These are phyloP conservation scores for Pagrus major DNA, from an alignment of 2,113 vertebrate genomes.

Conservation along the genomic window DNA sequence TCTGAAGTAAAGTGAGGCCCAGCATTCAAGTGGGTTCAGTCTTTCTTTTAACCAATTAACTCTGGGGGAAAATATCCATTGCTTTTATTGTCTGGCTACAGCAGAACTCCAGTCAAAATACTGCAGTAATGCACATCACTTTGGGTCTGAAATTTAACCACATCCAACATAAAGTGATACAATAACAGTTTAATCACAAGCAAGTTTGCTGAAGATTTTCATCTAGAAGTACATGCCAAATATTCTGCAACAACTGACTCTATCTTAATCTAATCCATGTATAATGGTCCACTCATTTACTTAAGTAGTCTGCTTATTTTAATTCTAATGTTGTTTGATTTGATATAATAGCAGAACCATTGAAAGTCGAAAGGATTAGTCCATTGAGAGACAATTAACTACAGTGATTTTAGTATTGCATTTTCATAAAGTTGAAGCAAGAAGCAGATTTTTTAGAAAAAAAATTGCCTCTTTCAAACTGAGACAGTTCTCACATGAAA, in stretches of 20 bases:
- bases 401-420: neutral
- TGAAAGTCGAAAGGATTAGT: neutral
- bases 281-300: neutral
- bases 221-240: neutral
- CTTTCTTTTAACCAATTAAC: slow-evolving; percentile 3
- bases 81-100: too few relatives aligned
- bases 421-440: neutral
- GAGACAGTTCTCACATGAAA: neutral
- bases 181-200: slow-evolving; percentile 1
- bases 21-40: neutral
- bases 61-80: too few relatives aligned
- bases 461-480: slow-evolving; percentile 2
- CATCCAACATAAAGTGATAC: neutral
- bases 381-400: neutral
- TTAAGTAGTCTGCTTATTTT: neutral
- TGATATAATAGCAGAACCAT: neutral
- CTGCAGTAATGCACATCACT: neutral
- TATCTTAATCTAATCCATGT: neutral
- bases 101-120: neutral
- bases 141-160: neutral
- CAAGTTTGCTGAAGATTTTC: neutral
- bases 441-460: neutral
- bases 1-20: slow-evolving; percentile 22
- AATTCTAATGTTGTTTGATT: neutral
- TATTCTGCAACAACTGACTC: neutral